A percentile compares a stretch with the other conserved stretches of the same genome.
Evolutionary conservation across 2,888 invertebrate species (phyloP).

Genomic region (Gastracanthus pulcherrimus): DNA sequence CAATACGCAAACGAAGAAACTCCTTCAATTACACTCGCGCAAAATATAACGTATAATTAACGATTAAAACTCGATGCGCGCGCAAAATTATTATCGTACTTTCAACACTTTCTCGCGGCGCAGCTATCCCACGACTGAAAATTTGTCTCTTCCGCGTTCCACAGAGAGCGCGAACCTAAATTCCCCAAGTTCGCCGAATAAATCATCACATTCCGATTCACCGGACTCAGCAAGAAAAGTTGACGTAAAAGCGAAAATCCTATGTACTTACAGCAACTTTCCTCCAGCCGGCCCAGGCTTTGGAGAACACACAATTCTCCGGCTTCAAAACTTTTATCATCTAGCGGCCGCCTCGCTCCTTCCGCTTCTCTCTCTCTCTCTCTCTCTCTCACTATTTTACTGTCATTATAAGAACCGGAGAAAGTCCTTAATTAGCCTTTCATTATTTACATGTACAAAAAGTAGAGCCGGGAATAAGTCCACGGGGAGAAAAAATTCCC

Average conservation of each 20-base stretch:
- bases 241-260: slow-evolving; percentile 55
- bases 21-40: not conserved
- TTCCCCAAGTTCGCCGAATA: slow-evolving; percentile 49
- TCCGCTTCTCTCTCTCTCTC: not conserved
- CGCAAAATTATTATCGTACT: slow-evolving; percentile 17
- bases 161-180: slow-evolving; percentile 16
- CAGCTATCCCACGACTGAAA: not conserved
- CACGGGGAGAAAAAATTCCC: not conserved
- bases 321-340: slow-evolving; percentile 52
- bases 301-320: not conserved
- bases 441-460: slow-evolving; percentile 26
- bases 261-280: slow-evolving; percentile 49
- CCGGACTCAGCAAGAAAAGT: slow-evolving; percentile 52
- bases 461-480: not conserved
- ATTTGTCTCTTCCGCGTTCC: slow-evolving; percentile 23
- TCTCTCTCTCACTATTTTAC: not conserved
- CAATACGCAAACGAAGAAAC: not conserved
- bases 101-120: not conserved
- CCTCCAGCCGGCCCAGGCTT: not conserved
- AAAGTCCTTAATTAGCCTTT: slow-evolving; percentile 51
- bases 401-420: slow-evolving; percentile 36
- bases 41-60: not conserved
- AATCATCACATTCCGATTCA: slow-evolving; percentile 56
- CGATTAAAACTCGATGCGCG: slow-evolving; percentile 21
- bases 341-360: not conserved